A percentile compares a stretch with the other conserved stretches of the same genome.
phyloP scores from a whole-genome alignment of 2,888 invertebrate species.

The Nymphalis urticae region DNA sequence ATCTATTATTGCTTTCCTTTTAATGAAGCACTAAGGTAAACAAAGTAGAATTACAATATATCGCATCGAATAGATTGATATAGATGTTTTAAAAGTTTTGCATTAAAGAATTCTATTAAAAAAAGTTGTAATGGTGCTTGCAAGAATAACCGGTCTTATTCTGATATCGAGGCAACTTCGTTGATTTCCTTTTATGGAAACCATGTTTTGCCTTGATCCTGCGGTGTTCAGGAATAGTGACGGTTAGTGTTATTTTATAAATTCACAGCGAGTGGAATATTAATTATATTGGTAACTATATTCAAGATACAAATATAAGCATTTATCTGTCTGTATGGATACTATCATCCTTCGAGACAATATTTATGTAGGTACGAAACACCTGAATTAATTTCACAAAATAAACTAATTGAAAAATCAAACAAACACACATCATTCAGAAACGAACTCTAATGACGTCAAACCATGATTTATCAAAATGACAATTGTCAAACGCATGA shows the following conservation, averaged over 20 bases:
- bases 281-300: not conserved
- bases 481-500: too few species aligned
- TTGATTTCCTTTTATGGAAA: conserved; percentile 27
- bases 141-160: conserved; percentile 29
- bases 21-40: too few species aligned
- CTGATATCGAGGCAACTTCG: conserved; percentile 25
- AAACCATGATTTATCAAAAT: too few species aligned
- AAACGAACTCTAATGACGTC: too few species aligned
- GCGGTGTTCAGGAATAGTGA: conserved; percentile 20
- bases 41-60: too few species aligned
- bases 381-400: too few species aligned
- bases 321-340: not conserved
- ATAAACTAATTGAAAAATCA: too few species aligned
- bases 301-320: not conserved
- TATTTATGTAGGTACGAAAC: too few species aligned
- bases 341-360: too few species aligned
- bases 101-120: conserved; percentile 14
- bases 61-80: not conserved
- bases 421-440: too few species aligned
- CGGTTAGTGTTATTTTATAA: conserved; percentile 20
- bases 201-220: conserved; percentile 26
- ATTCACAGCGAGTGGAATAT: not conserved
- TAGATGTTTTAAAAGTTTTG: conserved; percentile 1
- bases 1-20: too few species aligned
- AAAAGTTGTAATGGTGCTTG: conserved; percentile 16